phyloP scores from a whole-genome alignment of 2,888 invertebrate genomes.

The Latrodectus hesperus region DNA sequence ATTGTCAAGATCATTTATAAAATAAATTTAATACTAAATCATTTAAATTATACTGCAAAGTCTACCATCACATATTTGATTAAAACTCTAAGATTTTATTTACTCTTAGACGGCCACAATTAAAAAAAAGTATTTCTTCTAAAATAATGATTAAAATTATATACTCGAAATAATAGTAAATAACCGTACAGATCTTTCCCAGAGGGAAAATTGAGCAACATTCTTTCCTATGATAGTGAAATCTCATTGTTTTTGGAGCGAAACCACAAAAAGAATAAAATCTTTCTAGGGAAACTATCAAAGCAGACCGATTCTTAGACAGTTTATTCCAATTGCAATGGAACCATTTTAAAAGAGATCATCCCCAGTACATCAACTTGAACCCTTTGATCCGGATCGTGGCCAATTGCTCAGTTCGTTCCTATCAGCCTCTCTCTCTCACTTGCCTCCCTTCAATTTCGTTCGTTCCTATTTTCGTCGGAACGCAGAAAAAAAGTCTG shows the following conservation, averaged over 20 bases:
- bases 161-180: too few relatives aligned
- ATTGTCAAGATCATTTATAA: too few relatives aligned
- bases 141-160: too few relatives aligned
- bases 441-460: neutral
- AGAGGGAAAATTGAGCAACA: slow-evolving; percentile 24
- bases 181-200: neutral
- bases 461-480: neutral
- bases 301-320: neutral
- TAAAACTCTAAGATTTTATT: too few relatives aligned
- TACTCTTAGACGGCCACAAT: too few relatives aligned
- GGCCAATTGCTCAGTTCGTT: slow-evolving; percentile 32
- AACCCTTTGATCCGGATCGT: slow-evolving; percentile 41
- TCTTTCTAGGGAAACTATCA: neutral
- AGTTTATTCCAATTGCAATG: slow-evolving; percentile 24
- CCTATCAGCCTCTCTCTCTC: neutral
- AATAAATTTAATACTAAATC: too few relatives aligned
- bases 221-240: neutral
- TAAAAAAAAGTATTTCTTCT: too few relatives aligned
- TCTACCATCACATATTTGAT: too few relatives aligned
- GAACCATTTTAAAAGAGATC: slow-evolving; percentile 41
- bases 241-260: slow-evolving; percentile 13
- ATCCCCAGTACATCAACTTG: slow-evolving; percentile 44
- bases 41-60: too few relatives aligned
- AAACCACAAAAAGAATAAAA: slow-evolving; percentile 14
- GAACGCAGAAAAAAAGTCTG: neutral